Conservation (phyloP, 2,888 invertebrate species). For the Camponotus fellah region DNA sequence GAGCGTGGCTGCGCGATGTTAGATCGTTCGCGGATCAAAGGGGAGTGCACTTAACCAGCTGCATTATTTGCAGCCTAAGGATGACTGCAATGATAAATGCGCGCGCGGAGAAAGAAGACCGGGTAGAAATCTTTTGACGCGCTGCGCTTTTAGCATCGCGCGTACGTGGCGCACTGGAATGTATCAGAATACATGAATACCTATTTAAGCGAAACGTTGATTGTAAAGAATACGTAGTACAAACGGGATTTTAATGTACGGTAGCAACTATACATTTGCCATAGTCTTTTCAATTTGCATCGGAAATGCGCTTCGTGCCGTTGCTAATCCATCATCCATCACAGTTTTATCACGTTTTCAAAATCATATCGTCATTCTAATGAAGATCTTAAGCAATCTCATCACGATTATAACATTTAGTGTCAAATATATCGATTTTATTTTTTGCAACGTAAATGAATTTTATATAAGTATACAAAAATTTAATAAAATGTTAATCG, state of each 20-base stretch:
- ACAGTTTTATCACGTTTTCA: slow-evolving; percentile 30
- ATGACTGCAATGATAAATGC: slow-evolving; percentile 57
- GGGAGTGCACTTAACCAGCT: slow-evolving; percentile 58
- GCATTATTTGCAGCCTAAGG: slow-evolving; percentile 57
- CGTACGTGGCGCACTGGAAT: slow-evolving; percentile 37
- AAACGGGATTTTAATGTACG: slow-evolving; percentile 56
- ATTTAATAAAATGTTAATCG: not conserved
- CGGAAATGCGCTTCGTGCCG: slow-evolving; percentile 30
- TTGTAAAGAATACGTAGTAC: slow-evolving; percentile 50
- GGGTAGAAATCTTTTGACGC: slow-evolving; percentile 51
- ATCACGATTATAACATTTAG: not conserved
- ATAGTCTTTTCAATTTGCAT: slow-evolving; percentile 44
- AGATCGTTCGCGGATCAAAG: slow-evolving; percentile 56
- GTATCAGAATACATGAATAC: slow-evolving; percentile 57
- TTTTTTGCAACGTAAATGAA: not conserved
- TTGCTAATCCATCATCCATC: slow-evolving; percentile 34
- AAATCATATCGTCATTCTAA: slow-evolving; percentile 7
- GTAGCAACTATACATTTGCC: slow-evolving; percentile 27
- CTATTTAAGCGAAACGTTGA: slow-evolving; percentile 55
- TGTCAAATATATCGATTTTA: not conserved
- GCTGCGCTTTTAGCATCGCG: slow-evolving; percentile 43
- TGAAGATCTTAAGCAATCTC: slow-evolving; percentile 23
- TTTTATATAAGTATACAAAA: not conserved
- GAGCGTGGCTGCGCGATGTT: slow-evolving; percentile 48
- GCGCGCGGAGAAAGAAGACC: slow-evolving; percentile 51